phyloP scores from a whole-genome alignment of 2,888 invertebrate genomes.

The Coleophora flavipennella region DNA sequence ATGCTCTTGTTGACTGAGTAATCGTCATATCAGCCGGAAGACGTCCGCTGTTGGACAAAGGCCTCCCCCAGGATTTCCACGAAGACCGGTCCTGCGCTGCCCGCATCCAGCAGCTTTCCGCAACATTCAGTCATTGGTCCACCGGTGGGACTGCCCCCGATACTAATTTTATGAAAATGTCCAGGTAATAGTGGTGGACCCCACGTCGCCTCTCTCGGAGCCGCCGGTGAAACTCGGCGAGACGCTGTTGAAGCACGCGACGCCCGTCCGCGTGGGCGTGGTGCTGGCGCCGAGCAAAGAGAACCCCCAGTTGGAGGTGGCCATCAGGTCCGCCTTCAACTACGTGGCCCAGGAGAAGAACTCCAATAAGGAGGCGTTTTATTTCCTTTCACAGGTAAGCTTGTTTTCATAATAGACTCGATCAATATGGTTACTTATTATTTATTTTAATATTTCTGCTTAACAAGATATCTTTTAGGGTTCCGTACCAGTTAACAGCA shows the following conservation, averaged over 20 bases:
- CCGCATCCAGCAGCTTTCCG: no score
- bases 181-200: slow-evolving; percentile 89
- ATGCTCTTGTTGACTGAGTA: no score
- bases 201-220: slow-evolving; percentile 77
- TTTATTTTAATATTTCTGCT: no score
- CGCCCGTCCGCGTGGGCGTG: slow-evolving; percentile 91
- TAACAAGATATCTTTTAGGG: no score
- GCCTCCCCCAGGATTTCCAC: no score
- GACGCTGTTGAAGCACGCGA: slow-evolving; percentile 91
- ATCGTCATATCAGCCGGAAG: no score
- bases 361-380: slow-evolving; percentile 80
- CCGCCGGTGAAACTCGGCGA: slow-evolving; percentile 89
- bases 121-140: no score
- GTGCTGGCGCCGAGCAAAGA: slow-evolving; percentile 79
- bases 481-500: no score
- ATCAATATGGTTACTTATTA: slow-evolving; percentile 4
- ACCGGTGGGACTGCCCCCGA: no score
- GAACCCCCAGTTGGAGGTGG: slow-evolving; percentile 82
- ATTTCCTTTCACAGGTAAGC: slow-evolving; percentile 87
- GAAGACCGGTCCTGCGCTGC: no score
- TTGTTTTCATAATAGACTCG: no score
- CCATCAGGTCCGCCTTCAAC: slow-evolving; percentile 91
- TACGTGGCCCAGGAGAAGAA: slow-evolving; percentile 86
- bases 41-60: no score
- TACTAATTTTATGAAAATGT: neutral